Conservation (phyloP, 2,797 vertebrate species). For the Numenius phaeopus region DNA sequence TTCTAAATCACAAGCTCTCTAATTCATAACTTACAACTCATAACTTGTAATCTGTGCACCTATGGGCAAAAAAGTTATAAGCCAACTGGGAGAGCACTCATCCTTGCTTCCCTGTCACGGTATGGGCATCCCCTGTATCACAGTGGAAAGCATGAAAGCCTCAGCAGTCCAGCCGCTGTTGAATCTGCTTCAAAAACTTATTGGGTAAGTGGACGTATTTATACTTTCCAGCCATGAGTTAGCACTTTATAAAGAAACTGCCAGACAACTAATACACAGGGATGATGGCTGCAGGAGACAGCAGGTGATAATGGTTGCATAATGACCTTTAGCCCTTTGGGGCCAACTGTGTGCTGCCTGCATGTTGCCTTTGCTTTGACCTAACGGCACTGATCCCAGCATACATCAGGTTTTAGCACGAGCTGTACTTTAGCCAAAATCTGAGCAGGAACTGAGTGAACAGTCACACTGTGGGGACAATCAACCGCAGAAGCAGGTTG, state of each 20-base stretch:
- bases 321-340: neutral
- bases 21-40: neutral
- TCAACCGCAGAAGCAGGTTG: neutral
- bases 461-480: neutral
- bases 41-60: fast-evolving
- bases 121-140: neutral
- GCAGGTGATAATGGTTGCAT: neutral
- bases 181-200: neutral
- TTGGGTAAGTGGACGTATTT: neutral
- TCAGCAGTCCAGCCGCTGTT: neutral
- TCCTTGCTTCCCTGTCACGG: neutral
- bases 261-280: neutral
- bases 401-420: neutral
- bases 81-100: neutral
- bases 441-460: neutral
- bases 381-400: neutral
- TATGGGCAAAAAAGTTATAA: neutral
- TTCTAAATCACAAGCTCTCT: neutral
- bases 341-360: fast-evolving
- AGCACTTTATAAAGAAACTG: neutral
- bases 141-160: neutral
- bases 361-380: fast-evolving
- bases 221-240: neutral
- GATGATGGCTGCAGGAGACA: neutral
- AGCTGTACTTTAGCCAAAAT: neutral